Evolutionary conservation across 2,888 invertebrate species (phyloP).

Genomic region (Tetragonula carbonaria): DNA sequence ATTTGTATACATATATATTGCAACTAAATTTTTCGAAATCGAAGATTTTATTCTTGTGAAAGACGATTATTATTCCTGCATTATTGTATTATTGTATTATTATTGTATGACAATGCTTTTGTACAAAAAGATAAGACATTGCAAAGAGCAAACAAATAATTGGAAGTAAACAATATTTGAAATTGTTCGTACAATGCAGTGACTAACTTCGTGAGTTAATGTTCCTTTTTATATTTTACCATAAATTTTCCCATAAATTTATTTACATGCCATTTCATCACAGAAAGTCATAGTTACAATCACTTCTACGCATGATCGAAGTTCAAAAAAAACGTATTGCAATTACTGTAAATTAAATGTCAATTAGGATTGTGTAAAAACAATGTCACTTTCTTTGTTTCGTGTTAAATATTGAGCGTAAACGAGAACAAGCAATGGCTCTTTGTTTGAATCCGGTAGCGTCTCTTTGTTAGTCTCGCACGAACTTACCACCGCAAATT

Average conservation of each 20-base stretch:
- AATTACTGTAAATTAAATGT: slow-evolving; percentile 39
- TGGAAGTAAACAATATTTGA: slow-evolving; percentile 2
- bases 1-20: slow-evolving; percentile 9
- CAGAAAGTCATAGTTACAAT: slow-evolving; percentile 12
- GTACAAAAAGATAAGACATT: background rate
- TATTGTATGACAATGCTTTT: no score
- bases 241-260: slow-evolving; percentile 14
- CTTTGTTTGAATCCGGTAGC: slow-evolving; percentile 57
- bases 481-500: background rate
- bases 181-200: background rate
- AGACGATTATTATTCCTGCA: no score
- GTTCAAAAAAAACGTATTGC: slow-evolving; percentile 49
- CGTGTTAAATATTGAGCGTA: background rate
- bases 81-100: no score
- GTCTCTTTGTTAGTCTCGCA: slow-evolving; percentile 31
- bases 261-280: slow-evolving; percentile 9
- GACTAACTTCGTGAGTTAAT: background rate
- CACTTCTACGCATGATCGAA: slow-evolving; percentile 62
- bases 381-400: slow-evolving; percentile 34
- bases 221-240: background rate
- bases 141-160: background rate
- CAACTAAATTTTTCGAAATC: background rate
- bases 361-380: slow-evolving; percentile 21
- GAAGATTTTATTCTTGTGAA: background rate
- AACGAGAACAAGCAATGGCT: slow-evolving; percentile 26